Percentiles rank a stretch among this genome's conserved stretches.
These are phyloP conservation scores for Aleadryas rufinucha DNA, from an alignment of 2,113 vertebrate genomes.

Conservation along the genomic window DNA sequence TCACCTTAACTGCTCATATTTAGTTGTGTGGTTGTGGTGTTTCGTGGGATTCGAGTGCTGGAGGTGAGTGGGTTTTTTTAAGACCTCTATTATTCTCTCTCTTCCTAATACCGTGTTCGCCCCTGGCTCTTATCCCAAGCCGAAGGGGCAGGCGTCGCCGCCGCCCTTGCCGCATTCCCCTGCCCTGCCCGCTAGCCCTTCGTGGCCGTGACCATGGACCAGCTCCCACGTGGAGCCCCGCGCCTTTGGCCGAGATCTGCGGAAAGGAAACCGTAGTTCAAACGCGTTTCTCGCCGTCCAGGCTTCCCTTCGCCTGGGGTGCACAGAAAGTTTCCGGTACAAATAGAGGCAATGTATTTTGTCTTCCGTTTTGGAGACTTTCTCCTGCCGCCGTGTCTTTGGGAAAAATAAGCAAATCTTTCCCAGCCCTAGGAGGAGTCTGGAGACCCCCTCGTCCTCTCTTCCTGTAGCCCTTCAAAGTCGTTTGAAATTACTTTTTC, in stretches of 20 bases:
- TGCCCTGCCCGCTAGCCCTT: too few species aligned
- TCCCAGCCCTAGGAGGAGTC: background rate
- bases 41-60: background rate
- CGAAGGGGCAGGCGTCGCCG: accelerated
- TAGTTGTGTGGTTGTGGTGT: background rate
- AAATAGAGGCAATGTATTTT: background rate
- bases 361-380: background rate
- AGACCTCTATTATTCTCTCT: background rate
- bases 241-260: background rate
- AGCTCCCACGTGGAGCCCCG: accelerated
- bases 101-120: background rate
- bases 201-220: background rate
- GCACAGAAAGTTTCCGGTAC: background rate
- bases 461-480: constrained; percentile 54
- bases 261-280: background rate
- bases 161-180: accelerated
- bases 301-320: background rate
- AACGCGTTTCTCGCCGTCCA: accelerated
- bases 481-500: constrained; percentile 78
- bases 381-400: background rate
- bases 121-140: background rate
- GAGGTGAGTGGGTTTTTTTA: background rate
- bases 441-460: background rate
- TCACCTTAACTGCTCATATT: background rate
- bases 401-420: background rate